Evolutionary conservation across 1,140 invertebrate genomes (phyloP).

Genomic region (Musca vetustissima): DNA sequence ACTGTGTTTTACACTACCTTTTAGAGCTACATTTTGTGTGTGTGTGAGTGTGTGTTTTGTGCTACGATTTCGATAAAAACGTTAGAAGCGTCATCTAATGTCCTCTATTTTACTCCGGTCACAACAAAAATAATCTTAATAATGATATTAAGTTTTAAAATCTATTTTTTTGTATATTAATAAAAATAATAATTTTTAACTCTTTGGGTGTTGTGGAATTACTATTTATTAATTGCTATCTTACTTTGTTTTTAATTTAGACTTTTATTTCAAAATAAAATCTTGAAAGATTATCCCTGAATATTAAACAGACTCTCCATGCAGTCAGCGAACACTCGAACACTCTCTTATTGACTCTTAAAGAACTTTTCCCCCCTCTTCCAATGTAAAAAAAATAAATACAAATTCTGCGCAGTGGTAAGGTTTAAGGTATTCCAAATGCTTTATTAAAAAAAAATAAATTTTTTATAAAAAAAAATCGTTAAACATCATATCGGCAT

Average conservation of each 20-base stretch:
- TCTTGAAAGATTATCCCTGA: neutral
- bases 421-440: neutral
- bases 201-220: slow-evolving; percentile 18
- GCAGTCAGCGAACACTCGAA: slow-evolving; percentile 27
- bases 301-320: slow-evolving; percentile 7
- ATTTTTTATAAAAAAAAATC: neutral
- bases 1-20: slow-evolving; percentile 8
- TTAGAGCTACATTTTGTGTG: no score
- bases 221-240: neutral
- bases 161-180: neutral
- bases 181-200: neutral
- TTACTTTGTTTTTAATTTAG: slow-evolving; percentile 16
- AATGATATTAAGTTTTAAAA: neutral
- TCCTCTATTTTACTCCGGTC: no score
- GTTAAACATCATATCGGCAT: no score
- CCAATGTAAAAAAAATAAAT: neutral
- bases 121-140: no score
- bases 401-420: slow-evolving; percentile 4
- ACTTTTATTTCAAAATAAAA: slow-evolving; percentile 3
- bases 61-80: neutral
- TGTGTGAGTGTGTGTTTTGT: slow-evolving; percentile 16
- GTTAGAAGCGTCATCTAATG: neutral
- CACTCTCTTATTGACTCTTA: slow-evolving; percentile 29
- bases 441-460: no score
- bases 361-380: slow-evolving; percentile 17